A percentile compares a stretch with the other conserved stretches of the same genome.
Evolutionary conservation across 2,113 vertebrate species (phyloP).

Genomic region (Pheucticus melanocephalus): DNA sequence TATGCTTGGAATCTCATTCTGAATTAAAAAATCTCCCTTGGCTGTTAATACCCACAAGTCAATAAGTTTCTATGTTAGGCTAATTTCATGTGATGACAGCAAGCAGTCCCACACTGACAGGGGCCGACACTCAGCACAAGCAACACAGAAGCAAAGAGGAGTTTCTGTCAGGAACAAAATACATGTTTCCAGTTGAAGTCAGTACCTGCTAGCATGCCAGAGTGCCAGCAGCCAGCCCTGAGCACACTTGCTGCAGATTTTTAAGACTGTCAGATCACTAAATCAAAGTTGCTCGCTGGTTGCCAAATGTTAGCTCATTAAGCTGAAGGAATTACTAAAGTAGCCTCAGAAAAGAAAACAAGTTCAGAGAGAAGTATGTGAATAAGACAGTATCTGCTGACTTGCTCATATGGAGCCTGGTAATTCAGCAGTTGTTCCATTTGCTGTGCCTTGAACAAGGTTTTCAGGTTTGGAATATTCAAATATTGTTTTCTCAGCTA

Average conservation of each 20-base stretch:
- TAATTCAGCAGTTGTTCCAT: background rate
- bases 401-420: background rate
- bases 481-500: background rate
- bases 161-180: background rate
- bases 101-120: background rate
- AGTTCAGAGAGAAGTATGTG: background rate
- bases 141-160: background rate
- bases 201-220: background rate
- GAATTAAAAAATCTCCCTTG: background rate
- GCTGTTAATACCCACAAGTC: background rate
- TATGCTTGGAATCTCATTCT: background rate
- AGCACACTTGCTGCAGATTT: background rate
- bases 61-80: background rate
- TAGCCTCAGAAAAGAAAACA: constrained; percentile 13
- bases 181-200: background rate
- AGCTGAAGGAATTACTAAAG: constrained; percentile 5
- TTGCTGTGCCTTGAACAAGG: background rate
- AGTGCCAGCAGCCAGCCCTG: background rate
- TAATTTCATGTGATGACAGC: background rate
- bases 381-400: background rate
- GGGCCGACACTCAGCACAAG: background rate
- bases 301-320: constrained; percentile 19
- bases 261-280: background rate
- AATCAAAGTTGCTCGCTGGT: background rate
- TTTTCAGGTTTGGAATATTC: background rate